Percentiles rank a stretch among this genome's conserved stretches.
Conservation (phyloP, 2,797 vertebrate genomes). For the Sebastiscus albofasciatus region DNA sequence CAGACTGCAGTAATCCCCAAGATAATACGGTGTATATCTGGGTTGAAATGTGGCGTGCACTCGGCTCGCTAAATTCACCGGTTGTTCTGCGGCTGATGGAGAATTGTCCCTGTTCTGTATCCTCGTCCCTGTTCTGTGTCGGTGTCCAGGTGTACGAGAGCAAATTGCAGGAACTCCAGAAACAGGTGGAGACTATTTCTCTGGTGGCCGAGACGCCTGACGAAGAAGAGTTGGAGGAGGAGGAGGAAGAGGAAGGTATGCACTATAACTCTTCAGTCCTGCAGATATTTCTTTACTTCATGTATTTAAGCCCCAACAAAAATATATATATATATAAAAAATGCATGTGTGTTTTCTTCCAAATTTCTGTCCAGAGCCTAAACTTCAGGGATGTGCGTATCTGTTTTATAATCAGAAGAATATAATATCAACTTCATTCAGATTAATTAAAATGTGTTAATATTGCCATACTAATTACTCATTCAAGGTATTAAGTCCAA, state of each 20-base stretch:
- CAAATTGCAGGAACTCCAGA: conserved; percentile 97
- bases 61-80: conserved; percentile 20
- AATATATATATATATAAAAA: not conserved
- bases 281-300: not conserved
- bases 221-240: conserved; percentile 95
- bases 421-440: conserved; percentile 31
- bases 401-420: conserved; percentile 20
- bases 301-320: not conserved
- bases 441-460: conserved; percentile 22
- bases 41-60: not conserved
- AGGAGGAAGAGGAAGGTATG: conserved; percentile 88
- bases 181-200: conserved; percentile 97
- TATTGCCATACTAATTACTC: conserved; percentile 46
- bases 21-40: not conserved
- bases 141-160: conserved; percentile 95
- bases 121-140: conserved; percentile 65
- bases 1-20: not conserved
- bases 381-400: conserved; percentile 73
- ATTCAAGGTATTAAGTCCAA: conserved; percentile 20
- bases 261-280: conserved; percentile 11
- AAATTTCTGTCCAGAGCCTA: conserved; percentile 68
- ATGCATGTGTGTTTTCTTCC: conserved; percentile 38
- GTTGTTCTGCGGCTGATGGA: conserved; percentile 59
- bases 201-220: conserved; percentile 93
- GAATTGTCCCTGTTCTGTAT: conserved; percentile 70